Base-by-base conservation (phyloP, 2,113 vertebrate species). In the Chaetura pelagica region DNA sequence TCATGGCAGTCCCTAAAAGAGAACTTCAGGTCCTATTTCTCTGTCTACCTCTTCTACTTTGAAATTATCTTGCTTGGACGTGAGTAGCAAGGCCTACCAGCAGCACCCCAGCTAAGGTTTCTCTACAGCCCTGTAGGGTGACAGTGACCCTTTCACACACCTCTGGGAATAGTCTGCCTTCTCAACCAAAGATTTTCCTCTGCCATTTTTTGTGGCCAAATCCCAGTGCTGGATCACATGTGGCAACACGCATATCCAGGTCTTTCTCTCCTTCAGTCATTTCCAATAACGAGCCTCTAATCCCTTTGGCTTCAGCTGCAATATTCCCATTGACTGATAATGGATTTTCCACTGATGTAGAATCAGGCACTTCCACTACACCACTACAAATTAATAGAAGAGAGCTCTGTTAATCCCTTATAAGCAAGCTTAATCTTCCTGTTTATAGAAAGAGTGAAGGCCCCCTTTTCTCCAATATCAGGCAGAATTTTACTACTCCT, bases 401-500 rank as follows among this genome's bases (percentile, higher is more conserved):
- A 94, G 83, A 95, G 76, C 73, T 78, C 92, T 76, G 92, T 40
- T 96, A 97, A 97, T 95, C 95, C 93, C 75, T 84, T 75, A 89
- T 89, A 92, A 92, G 76, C 40, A 93, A 95, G 68, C 69, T 84
- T 95, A 96, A 94, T 89, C 93, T 95, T 46, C 46, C 62, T 62
- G 76, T 89, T 96, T 87, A 67, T n/a, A 84, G 64, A 85, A 76
- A 82, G 6, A 54, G 42, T 0, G 0, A 86, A 88, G 64, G 61
- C 49, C 34, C 34, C 34, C 18, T 83, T 81, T 93, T 84, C 81
- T 68, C 54, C 51, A 72, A 4, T 54, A 81, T 48, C 42, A 54
- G 68, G 17, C 34, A 84, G 48, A 91, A 91, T 9, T 29, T 32
- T 27, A 81, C 52, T 77, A 78, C 61, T 48, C 61, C 87, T 87